Evolutionary conservation across 2,797 vertebrate species (phyloP), one percentile per base, ranked within the genome.

Genomic region (Pristis pectinata): DNA sequence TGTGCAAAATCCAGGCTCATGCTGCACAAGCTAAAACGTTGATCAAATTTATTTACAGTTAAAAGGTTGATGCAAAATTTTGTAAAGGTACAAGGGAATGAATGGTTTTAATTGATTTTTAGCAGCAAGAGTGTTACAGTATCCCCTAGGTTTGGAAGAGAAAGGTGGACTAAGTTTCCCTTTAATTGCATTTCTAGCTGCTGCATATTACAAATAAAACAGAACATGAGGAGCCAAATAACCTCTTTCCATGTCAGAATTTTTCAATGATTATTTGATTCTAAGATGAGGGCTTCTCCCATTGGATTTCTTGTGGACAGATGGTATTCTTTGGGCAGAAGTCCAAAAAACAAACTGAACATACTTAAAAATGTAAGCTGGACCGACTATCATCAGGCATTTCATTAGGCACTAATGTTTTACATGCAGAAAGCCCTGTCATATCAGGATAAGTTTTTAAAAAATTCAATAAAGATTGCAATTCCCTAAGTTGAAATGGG

Each of bases 351-450:
- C 30, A n/a, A 61, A 1, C 83, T 59, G 34, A 34, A 17, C 10
- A 59, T 87, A 87, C 83, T 87, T 87, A n/a, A 61, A 34, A 87
- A 87, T 59, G 53, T 59, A 56, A 87, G 53, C 13, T 87, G 53
- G 56, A 56, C 59, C 56, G 53, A 24, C 77, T 19, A 79, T 79
- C 76, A 53, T 44, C 82, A 85, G 53, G 4, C 53, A 87, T 1
- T 59, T 56, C 10, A 85, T 85, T 56, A 85, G 82, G 27, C 49
- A 87, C 30, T 59, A 6, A 61, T 87, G 53, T 6, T 4, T 19
- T 87, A n/a, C 11, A 34, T 87, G 53, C 53, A 89, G 13, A 89
- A 34, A 61, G 56, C 6, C 34, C 13, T 61, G 56, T 37, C 59
- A 89, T 64, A 89, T 89, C 85, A 64, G 1, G n/a, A n/a, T 56